A percentile compares a stretch with the other conserved stretches of the same genome.
These are phyloP conservation scores for Cynopterus sphinx DNA, from an alignment of 2,797 vertebrate species.

Conservation along the genomic window DNA sequence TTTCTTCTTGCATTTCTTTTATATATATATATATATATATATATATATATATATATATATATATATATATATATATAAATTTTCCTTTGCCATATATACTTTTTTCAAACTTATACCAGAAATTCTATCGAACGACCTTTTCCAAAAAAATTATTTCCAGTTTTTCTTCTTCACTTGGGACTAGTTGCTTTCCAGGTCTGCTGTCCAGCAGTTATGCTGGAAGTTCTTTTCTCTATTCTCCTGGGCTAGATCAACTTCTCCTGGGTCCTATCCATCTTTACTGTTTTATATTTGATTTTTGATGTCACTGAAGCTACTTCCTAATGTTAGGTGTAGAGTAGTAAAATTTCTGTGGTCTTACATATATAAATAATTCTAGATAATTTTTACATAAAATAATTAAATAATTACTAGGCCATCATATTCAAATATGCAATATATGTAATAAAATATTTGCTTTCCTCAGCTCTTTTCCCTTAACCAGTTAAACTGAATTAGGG, in stretches of 20 bases:
- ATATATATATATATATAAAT: not conserved
- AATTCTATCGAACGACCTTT: not conserved
- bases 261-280: not conserved
- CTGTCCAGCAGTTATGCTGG: not conserved
- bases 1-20: not conserved
- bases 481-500: not conserved
- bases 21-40: not conserved
- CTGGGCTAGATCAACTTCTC: not conserved
- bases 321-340: not conserved
- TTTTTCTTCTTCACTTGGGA: not conserved
- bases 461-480: not conserved
- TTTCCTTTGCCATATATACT: not conserved
- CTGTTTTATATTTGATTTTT: not conserved
- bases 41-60: not conserved
- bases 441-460: not conserved
- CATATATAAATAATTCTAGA: not conserved
- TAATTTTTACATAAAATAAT: not conserved
- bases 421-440: not conserved
- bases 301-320: not conserved
- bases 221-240: not conserved
- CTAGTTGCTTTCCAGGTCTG: not conserved
- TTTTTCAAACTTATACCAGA: not conserved
- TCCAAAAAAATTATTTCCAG: not conserved
- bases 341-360: not conserved
- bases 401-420: not conserved